Base-by-base conservation (phyloP, 2,888 invertebrate genomes). In the Phyllotreta cruciferae region DNA sequence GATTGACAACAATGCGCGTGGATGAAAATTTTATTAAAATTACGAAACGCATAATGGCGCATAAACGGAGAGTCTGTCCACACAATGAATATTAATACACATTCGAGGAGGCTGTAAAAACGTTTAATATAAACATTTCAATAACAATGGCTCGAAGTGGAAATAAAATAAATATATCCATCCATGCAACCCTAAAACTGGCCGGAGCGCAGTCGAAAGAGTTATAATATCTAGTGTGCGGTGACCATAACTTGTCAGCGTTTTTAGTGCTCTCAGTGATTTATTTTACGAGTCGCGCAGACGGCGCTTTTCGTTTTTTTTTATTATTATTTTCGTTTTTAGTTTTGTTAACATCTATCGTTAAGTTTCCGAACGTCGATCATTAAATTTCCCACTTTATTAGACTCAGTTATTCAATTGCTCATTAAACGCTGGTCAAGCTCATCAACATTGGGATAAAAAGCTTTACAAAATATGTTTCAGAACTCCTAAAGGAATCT, bases 201-300 rank as follows among this genome's bases (percentile, higher is more conserved):
- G 49, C 49, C 49, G 34, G 24, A 47, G 24, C 24, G 24, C 24
- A 24, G 24, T 49, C 35, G 49, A 49, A 49, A 49, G 49, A 49
- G 49, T 58, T 58, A 58, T 58, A 58, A 58, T 58, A 58, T 58
- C 10, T 50, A 44, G 58, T 50, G 58, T 58, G 41, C 50, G 50
- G 50, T 58, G 58, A 58, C 58, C 58, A 58, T 58, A 58, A 50
- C 50, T 58, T 58, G 58, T 58, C 58, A 50, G 41, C 58, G 34
- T 58, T 58, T 49, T 58, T 58, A 58, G 35, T 49, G 42, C 50
- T 38, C 13, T 24, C 3, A 10, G 34, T 50, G 58, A 58, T 58
- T 58, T 58, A 58, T 58, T 58, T 58, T 58, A 58, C 47, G 57
- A 47, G 14, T 14, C 14, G 10, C 47, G 34, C 35, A 35, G 34